A percentile compares a stretch with the other conserved stretches of the same genome.
Evolutionary conservation across 2,888 invertebrate genomes (phyloP).

Genomic region (Drosophila robusta): DNA sequence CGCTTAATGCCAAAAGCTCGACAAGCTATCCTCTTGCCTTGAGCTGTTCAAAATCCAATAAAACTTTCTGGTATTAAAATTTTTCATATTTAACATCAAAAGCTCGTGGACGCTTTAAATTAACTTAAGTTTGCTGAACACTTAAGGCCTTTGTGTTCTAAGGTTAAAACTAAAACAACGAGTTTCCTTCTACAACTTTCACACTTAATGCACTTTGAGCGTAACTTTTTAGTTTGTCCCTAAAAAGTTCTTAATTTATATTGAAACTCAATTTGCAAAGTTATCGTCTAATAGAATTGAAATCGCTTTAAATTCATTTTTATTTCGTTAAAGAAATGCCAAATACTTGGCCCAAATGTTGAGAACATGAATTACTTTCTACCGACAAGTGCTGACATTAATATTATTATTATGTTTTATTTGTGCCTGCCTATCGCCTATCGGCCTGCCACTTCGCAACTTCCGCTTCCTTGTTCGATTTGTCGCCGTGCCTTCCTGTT

Average conservation of each 20-base stretch:
- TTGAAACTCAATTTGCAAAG: constrained; percentile 2
- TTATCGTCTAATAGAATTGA: neutral
- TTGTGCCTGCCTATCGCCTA: constrained; percentile 1
- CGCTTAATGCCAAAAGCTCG: no score
- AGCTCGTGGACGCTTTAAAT: no score
- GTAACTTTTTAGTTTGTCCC: no score
- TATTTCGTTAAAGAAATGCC: neutral
- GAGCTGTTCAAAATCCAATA: no score
- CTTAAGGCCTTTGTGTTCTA: no score
- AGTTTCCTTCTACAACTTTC: neutral
- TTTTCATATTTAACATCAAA: no score
- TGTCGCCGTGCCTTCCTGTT: constrained; percentile 24
- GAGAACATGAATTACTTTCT: constrained; percentile 12
- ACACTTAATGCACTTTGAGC: neutral
- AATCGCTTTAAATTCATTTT: neutral
- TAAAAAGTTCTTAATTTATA: neutral
- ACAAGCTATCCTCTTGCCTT: no score
- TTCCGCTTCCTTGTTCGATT: constrained; percentile 34
- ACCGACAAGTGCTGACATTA: constrained; percentile 28
- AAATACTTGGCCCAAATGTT: constrained; percentile 4
- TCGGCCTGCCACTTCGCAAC: neutral
- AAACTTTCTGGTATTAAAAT: no score
- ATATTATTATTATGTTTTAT: constrained; percentile 29
- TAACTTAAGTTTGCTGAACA: no score
- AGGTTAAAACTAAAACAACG: no score